Base-by-base conservation (phyloP, 1,140 invertebrate genomes). In the Trachelipus rathkii region DNA sequence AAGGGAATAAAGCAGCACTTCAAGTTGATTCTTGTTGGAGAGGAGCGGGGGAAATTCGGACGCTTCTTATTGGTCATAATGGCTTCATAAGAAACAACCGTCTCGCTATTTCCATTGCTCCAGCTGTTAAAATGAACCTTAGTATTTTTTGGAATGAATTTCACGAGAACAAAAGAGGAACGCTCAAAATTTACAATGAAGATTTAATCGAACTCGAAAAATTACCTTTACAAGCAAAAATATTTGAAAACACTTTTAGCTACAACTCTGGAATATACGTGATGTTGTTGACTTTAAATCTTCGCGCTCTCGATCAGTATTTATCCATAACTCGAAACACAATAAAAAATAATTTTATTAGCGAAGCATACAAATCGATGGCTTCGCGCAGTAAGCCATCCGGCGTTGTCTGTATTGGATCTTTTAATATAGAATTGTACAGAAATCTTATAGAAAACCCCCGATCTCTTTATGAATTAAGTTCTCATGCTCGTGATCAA, bases 361-460 rank as follows among this genome's bases (percentile, higher is more conserved):
- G 87, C n/a, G 94, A 98, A 85, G 91, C 94, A 0, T 98, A 93
- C 75, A 87, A 87, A 10, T 90, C 88, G 76, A 85, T 99, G 10
- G 92, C 92, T 83, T 95, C 93, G 3, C 88, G 94, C 81, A 96
- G 92, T 76, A 88, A 91, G 80, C 96, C 96, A 0, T 92, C 94
- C 15, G 97, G 95, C 7, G 88, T 97, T 13, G 92, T 97, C 0
- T 89, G 96, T 46, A 90, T 95, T 0, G 95, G 94, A 0, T 93
- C 92, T 76, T 84, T 85, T 68, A 99, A 99, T 84, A 90, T 97
- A 0, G 87, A 92, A 67, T 88, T 99, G 4, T 95, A 89, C 82
- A 87, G 96, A 77, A 99, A 99, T 84, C 93, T 95, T 77, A 89
- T 99, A 67, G 89, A 95, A 74, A 99, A 99, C 87, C 91, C 90